Evolutionary conservation across 1,140 invertebrate genomes (phyloP).

Genomic region (Prorops nasuta): DNA sequence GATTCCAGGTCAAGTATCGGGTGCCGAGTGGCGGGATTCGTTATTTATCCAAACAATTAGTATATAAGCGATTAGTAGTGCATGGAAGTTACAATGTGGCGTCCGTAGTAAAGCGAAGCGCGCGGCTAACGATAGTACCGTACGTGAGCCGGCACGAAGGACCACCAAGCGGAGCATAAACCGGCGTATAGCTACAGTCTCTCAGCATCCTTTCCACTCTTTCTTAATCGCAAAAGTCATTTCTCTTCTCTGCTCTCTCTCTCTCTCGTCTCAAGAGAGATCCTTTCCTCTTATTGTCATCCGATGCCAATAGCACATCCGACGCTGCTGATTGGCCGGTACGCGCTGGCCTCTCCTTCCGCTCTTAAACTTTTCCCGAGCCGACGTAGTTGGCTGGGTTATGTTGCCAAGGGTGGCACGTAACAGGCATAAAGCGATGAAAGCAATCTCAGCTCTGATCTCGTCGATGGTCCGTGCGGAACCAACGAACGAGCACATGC

Average conservation of each 20-base stretch:
- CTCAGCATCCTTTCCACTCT: too few species aligned
- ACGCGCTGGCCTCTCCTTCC: conserved; percentile 6
- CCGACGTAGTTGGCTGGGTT: conserved; percentile 6
- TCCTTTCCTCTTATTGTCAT: conserved; percentile 12
- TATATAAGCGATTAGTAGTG: conserved; percentile 8
- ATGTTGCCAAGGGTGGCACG: conserved; percentile 22
- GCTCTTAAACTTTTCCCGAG: conserved; percentile 22
- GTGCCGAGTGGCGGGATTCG: conserved; percentile 5
- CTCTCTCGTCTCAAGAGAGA: not conserved
- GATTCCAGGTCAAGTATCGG: too few species aligned
- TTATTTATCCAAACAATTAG: conserved; percentile 20
- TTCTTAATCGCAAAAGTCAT: too few species aligned
- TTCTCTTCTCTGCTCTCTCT: not conserved
- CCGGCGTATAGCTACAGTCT: too few species aligned
- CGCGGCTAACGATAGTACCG: not conserved
- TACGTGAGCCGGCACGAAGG: not conserved
- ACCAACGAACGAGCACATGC: conserved; percentile 11
- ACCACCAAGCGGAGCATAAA: too few species aligned
- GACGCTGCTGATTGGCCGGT: not conserved
- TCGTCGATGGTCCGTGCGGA: conserved; percentile 14
- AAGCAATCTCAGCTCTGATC: conserved; percentile 37
- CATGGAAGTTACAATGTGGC: conserved; percentile 4
- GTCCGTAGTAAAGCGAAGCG: not conserved
- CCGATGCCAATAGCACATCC: conserved; percentile 1
- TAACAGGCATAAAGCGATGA: conserved; percentile 39